Conservation (phyloP, 2,888 invertebrate species). For the Embidobia sp. region DNA sequence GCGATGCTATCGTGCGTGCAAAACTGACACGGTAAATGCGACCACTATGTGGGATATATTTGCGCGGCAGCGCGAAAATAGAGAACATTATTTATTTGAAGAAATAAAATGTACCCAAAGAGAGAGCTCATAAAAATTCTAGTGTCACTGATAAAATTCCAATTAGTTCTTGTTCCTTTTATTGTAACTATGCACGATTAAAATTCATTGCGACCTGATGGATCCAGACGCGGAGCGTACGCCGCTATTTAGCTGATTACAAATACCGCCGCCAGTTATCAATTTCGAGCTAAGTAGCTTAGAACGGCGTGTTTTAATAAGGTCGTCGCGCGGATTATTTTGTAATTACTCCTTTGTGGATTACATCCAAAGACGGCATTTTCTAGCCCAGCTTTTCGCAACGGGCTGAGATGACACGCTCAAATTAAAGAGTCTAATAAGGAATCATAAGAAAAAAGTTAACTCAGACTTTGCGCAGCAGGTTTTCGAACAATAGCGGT, state of each 20-base stretch:
- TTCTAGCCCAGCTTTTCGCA: conserved; percentile 9
- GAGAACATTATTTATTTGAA: conserved; percentile 55
- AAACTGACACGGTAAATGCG: too few relatives aligned
- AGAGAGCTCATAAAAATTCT: conserved; percentile 71
- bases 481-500: neutral
- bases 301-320: conserved; percentile 33
- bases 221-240: conserved; percentile 2
- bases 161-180: too few relatives aligned
- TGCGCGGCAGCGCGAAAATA: conserved; percentile 49
- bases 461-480: too few relatives aligned
- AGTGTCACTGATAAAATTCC: conserved; percentile 68
- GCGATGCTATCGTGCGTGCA: too few relatives aligned
- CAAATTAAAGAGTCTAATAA: conserved; percentile 11
- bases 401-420: conserved; percentile 10
- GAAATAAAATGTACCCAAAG: conserved; percentile 72
- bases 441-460: too few relatives aligned
- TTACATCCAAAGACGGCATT: conserved; percentile 27
- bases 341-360: conserved; percentile 44
- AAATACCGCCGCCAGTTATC: conserved; percentile 33
- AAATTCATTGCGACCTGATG: conserved; percentile 52
- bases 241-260: conserved; percentile 33
- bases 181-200: conserved; percentile 50
- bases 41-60: too few relatives aligned
- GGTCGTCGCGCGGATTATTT: conserved; percentile 35
- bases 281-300: conserved; percentile 36